Conservation (phyloP, 1,140 invertebrate genomes). For the Monochamus saltuarius region DNA sequence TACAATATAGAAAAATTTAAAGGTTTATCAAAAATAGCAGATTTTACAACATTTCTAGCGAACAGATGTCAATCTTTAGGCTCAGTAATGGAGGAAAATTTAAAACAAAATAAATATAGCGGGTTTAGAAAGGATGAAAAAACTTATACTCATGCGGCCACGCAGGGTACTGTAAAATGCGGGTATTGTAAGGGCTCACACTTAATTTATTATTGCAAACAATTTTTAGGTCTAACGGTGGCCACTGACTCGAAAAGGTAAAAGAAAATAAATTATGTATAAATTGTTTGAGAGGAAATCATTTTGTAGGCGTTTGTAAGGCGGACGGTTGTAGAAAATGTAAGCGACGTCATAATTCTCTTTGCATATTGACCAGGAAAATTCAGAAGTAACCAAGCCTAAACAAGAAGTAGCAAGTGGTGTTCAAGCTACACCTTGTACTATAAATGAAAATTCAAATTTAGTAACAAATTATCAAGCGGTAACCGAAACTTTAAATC, state of each 20-base stretch:
- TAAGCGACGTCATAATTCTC: too few species aligned
- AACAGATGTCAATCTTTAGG: neutral
- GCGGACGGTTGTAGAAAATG: too few species aligned
- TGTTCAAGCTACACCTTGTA: too few species aligned
- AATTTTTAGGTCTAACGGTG: neutral
- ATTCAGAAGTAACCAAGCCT: too few species aligned
- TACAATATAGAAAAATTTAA: neutral
- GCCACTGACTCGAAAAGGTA: neutral
- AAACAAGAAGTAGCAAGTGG: too few species aligned
- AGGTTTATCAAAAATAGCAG: neutral
- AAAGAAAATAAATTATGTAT: neutral
- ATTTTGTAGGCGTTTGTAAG: too few species aligned
- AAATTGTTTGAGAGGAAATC: constrained; percentile 1
- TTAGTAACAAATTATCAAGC: too few species aligned
- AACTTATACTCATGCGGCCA: neutral
- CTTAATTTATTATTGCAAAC: constrained; percentile 1
- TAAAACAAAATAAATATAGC: neutral
- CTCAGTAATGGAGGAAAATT: neutral
- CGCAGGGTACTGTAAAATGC: too few species aligned
- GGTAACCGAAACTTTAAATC: too few species aligned
- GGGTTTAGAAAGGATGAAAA: neutral
- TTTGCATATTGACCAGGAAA: too few species aligned
- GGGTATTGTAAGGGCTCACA: constrained; percentile 2
- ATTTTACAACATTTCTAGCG: neutral
- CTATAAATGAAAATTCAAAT: too few species aligned